Evolutionary conservation across 2,113 vertebrate genomes (phyloP), one percentile per base, ranked within the genome.

Genomic region (Marmota flaviventris): DNA sequence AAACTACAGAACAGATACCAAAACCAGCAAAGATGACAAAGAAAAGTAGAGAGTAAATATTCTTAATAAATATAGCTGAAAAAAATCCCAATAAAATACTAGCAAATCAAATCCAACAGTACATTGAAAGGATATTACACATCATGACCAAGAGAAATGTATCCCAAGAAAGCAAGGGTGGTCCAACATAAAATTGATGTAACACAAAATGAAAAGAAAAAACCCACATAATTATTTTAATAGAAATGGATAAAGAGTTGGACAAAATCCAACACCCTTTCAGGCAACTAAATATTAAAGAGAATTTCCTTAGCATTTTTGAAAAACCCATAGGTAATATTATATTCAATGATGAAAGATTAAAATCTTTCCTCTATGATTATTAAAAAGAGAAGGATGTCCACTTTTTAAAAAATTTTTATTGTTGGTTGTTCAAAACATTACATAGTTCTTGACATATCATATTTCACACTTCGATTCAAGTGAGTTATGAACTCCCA

Each of bases 301-400:
- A 24, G 12, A 56, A 78, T 96, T 90, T 93, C 39, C 48, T 76
- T 92, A 73, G 18, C 51, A 82, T 88, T 89, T 85, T 65, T 79
- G 16, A 73, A 65, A 93, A 85, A 37, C 3, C 27, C 34, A 56
- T 51, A 45, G 16, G 39, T 72, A 10, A 65, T 53, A 53, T 92
- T 45, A 48, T 79, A 37, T 20, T 56, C 48, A 32, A 9, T 32
- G 34, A 7, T 53, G 27, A 89, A 63, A 77, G 20, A 84, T 27
- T 84, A 45, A 79, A 89, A 65, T 34, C 0, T 93, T 93, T 93
- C 14, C 27, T 34, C n/a, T 79, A 45, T 79, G 29, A 70, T 79
- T 63, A 63, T 9, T 63, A 63, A 10, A 8, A 63, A 63, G 17
- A 73, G 5, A 24, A 78, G 37, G 2, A 85, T 63, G 61, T 63